These are phyloP conservation scores for Spodoptera picta DNA, from an alignment of 2,888 invertebrate genomes.

Conservation along the genomic window DNA sequence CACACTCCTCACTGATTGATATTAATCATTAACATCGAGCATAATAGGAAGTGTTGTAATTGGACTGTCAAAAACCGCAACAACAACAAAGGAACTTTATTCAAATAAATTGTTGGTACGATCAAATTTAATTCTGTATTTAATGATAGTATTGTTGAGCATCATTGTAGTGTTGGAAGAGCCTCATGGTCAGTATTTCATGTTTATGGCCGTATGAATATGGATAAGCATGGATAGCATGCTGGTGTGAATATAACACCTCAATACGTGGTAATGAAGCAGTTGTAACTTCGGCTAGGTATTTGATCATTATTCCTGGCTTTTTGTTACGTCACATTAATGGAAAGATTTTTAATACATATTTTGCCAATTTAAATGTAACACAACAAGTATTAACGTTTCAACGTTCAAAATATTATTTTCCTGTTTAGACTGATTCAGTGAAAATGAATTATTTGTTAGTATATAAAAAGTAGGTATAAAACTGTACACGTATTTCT, in stretches of 20 bases:
- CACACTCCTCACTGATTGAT: conserved; percentile 29
- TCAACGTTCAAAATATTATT: background rate
- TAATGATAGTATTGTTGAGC: conserved; percentile 5
- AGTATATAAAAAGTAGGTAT: no score
- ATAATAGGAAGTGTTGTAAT: conserved; percentile 47
- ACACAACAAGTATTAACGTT: no score
- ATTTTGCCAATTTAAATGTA: no score
- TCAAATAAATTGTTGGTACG: conserved; percentile 27
- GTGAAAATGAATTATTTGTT: background rate
- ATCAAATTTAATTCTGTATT: conserved; percentile 13
- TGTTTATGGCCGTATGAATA: background rate
- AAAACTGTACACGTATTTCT: no score
- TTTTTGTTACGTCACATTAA: background rate
- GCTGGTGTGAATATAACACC: conserved; percentile 18
- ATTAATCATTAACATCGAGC: conserved; percentile 46
- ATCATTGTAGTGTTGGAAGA: background rate
- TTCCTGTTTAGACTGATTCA: background rate
- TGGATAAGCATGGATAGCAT: background rate
- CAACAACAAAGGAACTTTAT: conserved; percentile 37
- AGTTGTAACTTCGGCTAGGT: background rate
- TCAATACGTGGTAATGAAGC: conserved; percentile 5
- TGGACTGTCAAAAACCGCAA: conserved; percentile 37
- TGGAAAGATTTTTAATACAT: background rate
- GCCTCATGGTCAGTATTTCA: background rate
- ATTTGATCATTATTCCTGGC: no score